Base-by-base conservation (phyloP, 2,888 invertebrate genomes). In the Corbicula japonica region DNA sequence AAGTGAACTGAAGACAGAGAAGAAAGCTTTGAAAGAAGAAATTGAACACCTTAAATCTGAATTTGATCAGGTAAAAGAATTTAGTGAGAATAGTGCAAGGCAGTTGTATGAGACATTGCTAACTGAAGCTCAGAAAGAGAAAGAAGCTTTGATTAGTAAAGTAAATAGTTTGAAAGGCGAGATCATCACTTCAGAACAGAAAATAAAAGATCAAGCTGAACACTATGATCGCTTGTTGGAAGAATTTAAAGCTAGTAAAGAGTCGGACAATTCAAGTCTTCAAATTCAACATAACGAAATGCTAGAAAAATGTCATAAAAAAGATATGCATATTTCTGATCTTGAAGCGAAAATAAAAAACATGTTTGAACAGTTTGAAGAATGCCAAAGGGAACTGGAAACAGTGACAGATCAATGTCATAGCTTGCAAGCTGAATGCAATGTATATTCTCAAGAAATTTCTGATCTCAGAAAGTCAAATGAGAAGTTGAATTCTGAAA, bases 161-260 rank as follows among this genome's bases (percentile, higher is more conserved):
- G 18, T 34, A 15, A 44, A 1, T 46, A 46, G 46, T 10, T 66
- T 82, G 63, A 65, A 80, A 61, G 68, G 46, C 21, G 83, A 84
- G 21, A 18, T 80, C 26, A 56, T 21, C 35, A 26, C n/a, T 32
- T 26, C 69, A n/a, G 77, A 70, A 46, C 46, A 74, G 54, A 80
- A 83, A 62, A 26, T 84, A 10, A 62, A 82, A 21, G 76, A 76
- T 30, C 83, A 87, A 72, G 71, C 79, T n/a, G 74, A 82, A 56
- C 85, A 89, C 46, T 87, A 87, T 80, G 87, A 90, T 35, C 73
- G 73, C 38, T 88, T 84, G 44, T 83, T 89, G 54, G 69, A 86
- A 63, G 86, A 89, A 26, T 58, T 90, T 30, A 77, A 86, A 46
- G 68, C 77, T 41, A 65, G 76, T 28, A 77, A 80, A 54, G 83